Conservation (phyloP, 2,797 vertebrate species). For the Sebastes diaconus region DNA sequence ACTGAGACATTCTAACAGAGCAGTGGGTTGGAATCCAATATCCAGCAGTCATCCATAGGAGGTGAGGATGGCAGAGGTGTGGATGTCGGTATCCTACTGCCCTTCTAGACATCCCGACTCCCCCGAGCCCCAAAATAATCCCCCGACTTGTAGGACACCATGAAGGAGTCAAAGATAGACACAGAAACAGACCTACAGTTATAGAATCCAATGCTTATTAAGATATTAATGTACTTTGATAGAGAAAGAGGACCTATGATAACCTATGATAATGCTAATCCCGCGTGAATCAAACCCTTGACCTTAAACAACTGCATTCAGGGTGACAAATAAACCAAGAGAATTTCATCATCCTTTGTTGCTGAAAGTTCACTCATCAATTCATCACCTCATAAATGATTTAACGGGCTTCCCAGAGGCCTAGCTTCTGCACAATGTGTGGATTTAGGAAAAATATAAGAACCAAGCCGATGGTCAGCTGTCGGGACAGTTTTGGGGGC, state of each 20-base stretch:
- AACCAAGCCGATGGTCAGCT: too few species aligned
- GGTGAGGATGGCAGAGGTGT: conserved; percentile 19
- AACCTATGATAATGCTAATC: not conserved
- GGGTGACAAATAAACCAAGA: not conserved
- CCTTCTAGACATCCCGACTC: conserved; percentile 48
- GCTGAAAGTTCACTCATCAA: not conserved
- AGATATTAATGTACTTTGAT: conserved; percentile 6
- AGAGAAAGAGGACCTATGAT: not conserved
- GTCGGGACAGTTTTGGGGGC: too few species aligned
- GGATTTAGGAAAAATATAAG: not conserved
- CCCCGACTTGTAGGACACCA: not conserved
- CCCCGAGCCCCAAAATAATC: conserved; percentile 47
- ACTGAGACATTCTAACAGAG: conserved; percentile 28
- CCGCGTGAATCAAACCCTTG: not conserved
- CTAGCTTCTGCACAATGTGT: not conserved
- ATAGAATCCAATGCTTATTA: not conserved
- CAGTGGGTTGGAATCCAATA: conserved; percentile 23
- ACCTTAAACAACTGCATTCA: not conserved
- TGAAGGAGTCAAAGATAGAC: not conserved
- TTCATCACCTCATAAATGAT: not conserved
- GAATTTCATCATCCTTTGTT: not conserved
- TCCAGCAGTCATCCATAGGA: conserved; percentile 4
- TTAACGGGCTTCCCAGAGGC: not conserved
- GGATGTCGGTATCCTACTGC: not conserved
- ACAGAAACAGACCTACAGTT: not conserved